Evolutionary conservation across 2,797 vertebrate genomes (phyloP).

Genomic region (Melanogrammus aeglefinus): DNA sequence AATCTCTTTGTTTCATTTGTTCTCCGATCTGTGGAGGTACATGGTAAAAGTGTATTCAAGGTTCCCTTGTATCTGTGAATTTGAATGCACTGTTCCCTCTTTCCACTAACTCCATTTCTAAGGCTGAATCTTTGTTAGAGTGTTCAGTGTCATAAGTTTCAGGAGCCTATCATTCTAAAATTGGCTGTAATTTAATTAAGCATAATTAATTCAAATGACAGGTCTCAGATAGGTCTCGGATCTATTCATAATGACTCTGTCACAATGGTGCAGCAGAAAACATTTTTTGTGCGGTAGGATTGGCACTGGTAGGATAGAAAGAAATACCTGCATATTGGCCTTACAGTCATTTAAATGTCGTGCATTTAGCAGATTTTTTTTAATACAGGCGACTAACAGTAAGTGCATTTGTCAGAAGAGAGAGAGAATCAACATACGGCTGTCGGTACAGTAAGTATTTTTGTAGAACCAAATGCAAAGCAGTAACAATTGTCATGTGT

Average conservation of each 20-base stretch:
- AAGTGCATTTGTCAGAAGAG: too few relatives aligned
- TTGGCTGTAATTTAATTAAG: neutral
- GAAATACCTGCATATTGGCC: too few relatives aligned
- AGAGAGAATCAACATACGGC: too few relatives aligned
- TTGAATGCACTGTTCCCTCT: neutral
- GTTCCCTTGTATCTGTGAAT: neutral
- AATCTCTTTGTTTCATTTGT: constrained; percentile 34
- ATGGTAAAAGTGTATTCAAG: neutral
- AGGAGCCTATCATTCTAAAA: neutral
- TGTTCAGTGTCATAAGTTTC: neutral
- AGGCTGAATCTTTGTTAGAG: neutral
- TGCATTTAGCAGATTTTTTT: too few relatives aligned
- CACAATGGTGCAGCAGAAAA: neutral
- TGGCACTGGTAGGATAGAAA: neutral
- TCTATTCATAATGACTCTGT: neutral
- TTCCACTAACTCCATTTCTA: neutral
- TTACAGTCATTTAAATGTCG: too few relatives aligned
- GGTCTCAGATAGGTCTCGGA: neutral
- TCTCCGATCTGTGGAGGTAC: constrained; percentile 15
- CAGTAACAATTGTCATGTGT: too few relatives aligned
- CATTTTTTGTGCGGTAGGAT: neutral
- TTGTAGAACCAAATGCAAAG: too few relatives aligned
- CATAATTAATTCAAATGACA: neutral
- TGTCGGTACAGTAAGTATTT: too few relatives aligned
- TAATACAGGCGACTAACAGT: too few relatives aligned